These are phyloP conservation scores for Podabrus alpinus DNA, from an alignment of 2,888 invertebrate species.

Conservation along the genomic window DNA sequence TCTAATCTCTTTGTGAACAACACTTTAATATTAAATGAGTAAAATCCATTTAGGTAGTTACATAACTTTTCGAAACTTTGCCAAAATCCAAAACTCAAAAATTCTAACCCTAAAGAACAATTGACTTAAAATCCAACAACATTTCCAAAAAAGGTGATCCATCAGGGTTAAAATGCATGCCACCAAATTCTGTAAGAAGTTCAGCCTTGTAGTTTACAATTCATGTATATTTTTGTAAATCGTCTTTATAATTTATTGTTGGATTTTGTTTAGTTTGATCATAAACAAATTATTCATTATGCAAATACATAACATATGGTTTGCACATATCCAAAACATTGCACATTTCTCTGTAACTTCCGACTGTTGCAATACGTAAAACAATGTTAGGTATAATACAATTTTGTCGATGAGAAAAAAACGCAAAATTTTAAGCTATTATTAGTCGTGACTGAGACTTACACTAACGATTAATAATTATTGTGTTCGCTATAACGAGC, in stretches of 20 bases:
- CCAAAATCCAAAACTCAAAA: no score
- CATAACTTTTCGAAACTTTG: no score
- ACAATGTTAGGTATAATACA: neutral
- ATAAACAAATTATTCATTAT: neutral
- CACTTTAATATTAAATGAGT: no score
- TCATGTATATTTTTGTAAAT: neutral
- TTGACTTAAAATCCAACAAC: no score
- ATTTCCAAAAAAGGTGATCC: no score
- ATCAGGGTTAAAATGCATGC: no score
- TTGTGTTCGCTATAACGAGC: neutral
- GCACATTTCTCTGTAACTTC: neutral
- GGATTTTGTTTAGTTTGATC: neutral
- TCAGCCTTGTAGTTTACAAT: neutral
- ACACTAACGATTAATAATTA: neutral
- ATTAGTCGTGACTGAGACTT: neutral
- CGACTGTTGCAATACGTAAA: neutral
- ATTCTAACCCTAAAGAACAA: no score
- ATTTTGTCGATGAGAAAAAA: neutral
- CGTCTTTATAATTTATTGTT: neutral
- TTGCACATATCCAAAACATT: neutral
- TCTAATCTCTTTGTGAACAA: no score
- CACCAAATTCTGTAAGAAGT: neutral
- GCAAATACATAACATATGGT: neutral
- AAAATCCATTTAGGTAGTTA: no score
- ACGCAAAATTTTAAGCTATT: neutral